These are phyloP conservation scores for Leucoma salicis DNA, from an alignment of 2,888 invertebrate genomes.

Conservation along the genomic window DNA sequence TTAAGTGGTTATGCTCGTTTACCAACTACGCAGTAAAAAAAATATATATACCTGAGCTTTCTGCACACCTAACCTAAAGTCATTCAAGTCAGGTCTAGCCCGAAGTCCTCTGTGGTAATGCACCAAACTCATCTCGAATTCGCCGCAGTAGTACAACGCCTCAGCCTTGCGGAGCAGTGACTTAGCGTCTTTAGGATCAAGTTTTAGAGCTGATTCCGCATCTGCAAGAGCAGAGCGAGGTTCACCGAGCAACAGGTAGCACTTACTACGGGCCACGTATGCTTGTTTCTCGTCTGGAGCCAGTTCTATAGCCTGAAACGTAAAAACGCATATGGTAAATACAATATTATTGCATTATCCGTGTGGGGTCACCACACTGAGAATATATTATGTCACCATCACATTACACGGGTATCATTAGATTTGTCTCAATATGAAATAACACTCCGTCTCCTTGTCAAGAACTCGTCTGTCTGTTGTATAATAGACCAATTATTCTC, in stretches of 20 bases:
- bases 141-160: conserved; percentile 93
- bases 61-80: conserved; percentile 90
- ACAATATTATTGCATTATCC: too few species aligned
- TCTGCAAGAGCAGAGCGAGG: conserved; percentile 91
- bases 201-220: conserved; percentile 90
- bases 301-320: conserved; percentile 91
- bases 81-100: conserved; percentile 91
- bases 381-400: too few species aligned
- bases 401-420: too few species aligned
- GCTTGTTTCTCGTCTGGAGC: conserved; percentile 93
- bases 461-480: too few species aligned
- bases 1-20: too few species aligned
- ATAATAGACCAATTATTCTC: too few species aligned
- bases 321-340: too few species aligned
- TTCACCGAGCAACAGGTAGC: conserved; percentile 92
- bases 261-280: conserved; percentile 93
- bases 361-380: too few species aligned
- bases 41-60: conserved; percentile 85
- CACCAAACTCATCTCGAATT: conserved; percentile 96
- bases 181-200: conserved; percentile 85
- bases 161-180: conserved; percentile 94
- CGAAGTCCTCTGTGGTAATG: conserved; percentile 94
- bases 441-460: too few species aligned
- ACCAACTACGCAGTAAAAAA: neutral
- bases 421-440: too few species aligned